A percentile compares a stretch with the other conserved stretches of the same genome.
These are phyloP conservation scores for Zoanthus sociatus DNA, from an alignment of 92 coral and sea anemone species.

Conservation along the genomic window DNA sequence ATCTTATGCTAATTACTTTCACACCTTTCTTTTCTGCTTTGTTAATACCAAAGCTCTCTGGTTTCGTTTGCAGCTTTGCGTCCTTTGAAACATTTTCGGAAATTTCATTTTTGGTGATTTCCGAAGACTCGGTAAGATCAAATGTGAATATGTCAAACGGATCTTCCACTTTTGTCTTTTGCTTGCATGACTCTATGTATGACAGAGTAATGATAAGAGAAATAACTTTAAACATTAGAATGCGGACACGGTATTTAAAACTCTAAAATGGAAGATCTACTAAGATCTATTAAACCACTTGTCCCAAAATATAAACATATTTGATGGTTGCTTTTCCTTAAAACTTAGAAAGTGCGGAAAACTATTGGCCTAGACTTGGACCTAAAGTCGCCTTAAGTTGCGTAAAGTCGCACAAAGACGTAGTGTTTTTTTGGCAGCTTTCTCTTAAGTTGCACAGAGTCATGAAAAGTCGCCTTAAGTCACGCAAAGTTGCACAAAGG, in stretches of 20 bases:
- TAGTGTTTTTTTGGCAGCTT: no score
- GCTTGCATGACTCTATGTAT: constrained; percentile 14
- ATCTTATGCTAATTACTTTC: constrained; percentile 12
- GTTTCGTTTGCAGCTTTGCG: background rate
- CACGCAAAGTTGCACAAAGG: no score
- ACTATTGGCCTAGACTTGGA: no score
- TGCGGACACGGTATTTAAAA: background rate
- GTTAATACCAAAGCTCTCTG: background rate
- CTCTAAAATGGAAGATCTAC: background rate
- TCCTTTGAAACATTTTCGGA: constrained; percentile 8
- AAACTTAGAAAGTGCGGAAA: no score
- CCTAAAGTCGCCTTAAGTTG: no score
- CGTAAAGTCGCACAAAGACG: no score
- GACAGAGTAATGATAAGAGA: background rate
- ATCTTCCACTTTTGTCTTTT: constrained; percentile 51
- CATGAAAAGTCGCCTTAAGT: no score
- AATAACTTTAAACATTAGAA: background rate
- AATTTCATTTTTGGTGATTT: constrained; percentile 24
- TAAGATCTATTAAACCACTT: background rate
- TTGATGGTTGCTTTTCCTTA: no score
- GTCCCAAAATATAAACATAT: background rate
- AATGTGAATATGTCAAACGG: constrained; percentile 78
- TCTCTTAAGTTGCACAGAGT: no score
- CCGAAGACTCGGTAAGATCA: constrained; percentile 73
- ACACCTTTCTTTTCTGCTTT: constrained; percentile 34